Evolutionary conservation across 2,888 invertebrate species (phyloP).

Genomic region (Leptura quadrifasciata): DNA sequence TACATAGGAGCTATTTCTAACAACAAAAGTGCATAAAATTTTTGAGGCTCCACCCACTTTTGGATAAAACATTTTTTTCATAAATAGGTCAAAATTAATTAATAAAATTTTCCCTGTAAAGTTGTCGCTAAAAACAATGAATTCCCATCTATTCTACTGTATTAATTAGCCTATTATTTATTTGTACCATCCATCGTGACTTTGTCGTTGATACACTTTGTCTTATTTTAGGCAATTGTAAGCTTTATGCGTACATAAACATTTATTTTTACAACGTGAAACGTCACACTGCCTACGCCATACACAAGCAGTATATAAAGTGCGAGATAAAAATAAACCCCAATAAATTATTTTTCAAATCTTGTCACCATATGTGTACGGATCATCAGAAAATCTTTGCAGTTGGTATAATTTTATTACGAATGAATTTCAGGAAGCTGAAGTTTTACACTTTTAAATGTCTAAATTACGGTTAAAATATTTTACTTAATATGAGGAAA

Average conservation of each 20-base stretch:
- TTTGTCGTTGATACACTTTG: neutral
- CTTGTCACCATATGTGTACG: conserved; percentile 8
- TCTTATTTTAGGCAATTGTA: neutral
- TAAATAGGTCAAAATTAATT: no score
- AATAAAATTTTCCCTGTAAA: no score
- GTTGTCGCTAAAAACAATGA: no score
- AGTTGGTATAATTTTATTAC: neutral
- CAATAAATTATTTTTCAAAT: neutral
- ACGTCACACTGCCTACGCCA: neutral
- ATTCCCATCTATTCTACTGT: no score
- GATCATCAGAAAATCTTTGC: neutral
- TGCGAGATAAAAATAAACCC: conserved; percentile 11
- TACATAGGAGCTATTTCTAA: no score
- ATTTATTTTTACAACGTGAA: conserved; percentile 13
- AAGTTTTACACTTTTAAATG: neutral
- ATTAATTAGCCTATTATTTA: no score
- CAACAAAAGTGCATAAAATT: no score
- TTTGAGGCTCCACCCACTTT: no score
- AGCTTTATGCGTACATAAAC: neutral
- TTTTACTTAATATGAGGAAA: no score
- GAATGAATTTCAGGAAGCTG: neutral
- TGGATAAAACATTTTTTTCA: no score
- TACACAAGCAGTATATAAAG: conserved; percentile 2
- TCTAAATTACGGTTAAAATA: no score
- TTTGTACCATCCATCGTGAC: neutral